Conservation (phyloP, 1,140 invertebrate species). For the Drosophila jambulina region DNA sequence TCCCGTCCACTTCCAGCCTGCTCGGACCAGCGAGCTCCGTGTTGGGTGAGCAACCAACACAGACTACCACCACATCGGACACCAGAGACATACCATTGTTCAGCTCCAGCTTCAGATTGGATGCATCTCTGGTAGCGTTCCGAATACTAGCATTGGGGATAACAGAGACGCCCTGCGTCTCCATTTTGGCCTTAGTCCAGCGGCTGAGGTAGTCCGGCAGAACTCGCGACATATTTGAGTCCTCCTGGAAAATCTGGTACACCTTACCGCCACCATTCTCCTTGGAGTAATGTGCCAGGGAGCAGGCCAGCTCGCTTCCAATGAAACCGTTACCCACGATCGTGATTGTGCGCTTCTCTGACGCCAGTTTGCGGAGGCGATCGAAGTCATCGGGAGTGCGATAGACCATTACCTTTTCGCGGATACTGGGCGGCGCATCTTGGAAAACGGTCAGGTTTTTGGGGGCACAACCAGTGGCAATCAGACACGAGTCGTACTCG, state of each 20-base stretch:
- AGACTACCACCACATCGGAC: slow-evolving; percentile 90
- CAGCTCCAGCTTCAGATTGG: slow-evolving; percentile 87
- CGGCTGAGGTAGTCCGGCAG: slow-evolving; percentile 94
- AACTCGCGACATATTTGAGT: slow-evolving; percentile 92
- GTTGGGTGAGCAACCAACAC: slow-evolving; percentile 94
- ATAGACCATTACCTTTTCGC: slow-evolving; percentile 89
- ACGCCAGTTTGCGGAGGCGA: slow-evolving; percentile 86
- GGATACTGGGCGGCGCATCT: slow-evolving; percentile 87
- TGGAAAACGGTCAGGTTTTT: slow-evolving; percentile 90
- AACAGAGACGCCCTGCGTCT: slow-evolving; percentile 90
- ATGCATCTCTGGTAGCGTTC: slow-evolving; percentile 86
- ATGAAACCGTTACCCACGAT: slow-evolving; percentile 96
- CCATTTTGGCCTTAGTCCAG: slow-evolving; percentile 92
- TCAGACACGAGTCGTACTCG: slow-evolving; percentile 94
- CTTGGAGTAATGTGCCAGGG: slow-evolving; percentile 88
- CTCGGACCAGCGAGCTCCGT: slow-evolving; percentile 91
- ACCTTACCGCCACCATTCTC: slow-evolving; percentile 85
- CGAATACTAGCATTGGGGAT: slow-evolving; percentile 87
- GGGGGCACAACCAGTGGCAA: slow-evolving; percentile 93
- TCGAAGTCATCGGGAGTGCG: slow-evolving; percentile 89
- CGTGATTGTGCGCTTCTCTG: slow-evolving; percentile 89
- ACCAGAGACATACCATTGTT: slow-evolving; percentile 88
- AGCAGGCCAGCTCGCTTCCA: slow-evolving; percentile 95
- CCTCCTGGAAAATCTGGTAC: slow-evolving; percentile 92
- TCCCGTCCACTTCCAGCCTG: slow-evolving; percentile 92